Evolutionary conservation across 2,113 vertebrate species (phyloP).

Genomic region (Aythya baeri): DNA sequence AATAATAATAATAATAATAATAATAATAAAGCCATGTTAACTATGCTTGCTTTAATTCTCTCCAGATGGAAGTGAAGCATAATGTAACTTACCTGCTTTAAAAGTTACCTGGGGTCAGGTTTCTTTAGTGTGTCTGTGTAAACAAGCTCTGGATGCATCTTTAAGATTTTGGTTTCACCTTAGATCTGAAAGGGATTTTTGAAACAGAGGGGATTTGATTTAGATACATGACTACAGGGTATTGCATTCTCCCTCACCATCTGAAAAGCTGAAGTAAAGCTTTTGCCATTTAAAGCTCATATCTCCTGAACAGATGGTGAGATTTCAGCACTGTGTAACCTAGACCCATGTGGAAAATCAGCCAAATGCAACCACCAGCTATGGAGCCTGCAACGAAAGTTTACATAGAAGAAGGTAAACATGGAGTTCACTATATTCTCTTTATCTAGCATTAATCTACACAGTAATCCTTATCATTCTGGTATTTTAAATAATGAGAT

Average conservation of each 20-base stretch:
- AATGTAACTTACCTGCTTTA: background rate
- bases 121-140: background rate
- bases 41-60: background rate
- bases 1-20: too few species aligned
- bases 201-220: background rate
- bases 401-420: background rate
- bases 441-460: background rate
- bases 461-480: background rate
- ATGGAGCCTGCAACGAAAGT: background rate
- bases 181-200: background rate
- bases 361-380: background rate
- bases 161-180: background rate
- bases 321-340: background rate
- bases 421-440: background rate
- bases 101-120: background rate
- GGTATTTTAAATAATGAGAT: background rate
- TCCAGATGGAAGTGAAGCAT: background rate
- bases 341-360: background rate
- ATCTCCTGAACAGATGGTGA: conserved; percentile 35
- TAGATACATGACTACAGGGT: background rate
- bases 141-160: background rate
- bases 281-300: conserved; percentile 6
- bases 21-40: background rate
- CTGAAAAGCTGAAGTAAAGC: background rate
- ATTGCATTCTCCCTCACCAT: background rate